Evolutionary conservation across 2,797 vertebrate genomes (phyloP).

Genomic region (Diplodus puntazzo): DNA sequence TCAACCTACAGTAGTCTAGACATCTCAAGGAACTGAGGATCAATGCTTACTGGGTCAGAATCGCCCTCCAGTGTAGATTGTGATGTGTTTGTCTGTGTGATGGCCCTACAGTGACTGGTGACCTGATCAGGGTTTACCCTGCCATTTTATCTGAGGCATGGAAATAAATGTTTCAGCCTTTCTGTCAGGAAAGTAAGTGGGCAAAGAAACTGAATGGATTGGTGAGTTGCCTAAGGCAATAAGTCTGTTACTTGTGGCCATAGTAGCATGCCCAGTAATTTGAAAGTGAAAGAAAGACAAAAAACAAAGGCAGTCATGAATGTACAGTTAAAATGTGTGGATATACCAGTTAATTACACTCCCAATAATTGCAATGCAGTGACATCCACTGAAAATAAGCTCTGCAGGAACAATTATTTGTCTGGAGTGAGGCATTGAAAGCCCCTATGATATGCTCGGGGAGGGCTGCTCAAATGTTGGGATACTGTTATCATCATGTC

Average conservation of each 20-base stretch:
- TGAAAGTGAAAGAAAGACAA: background rate
- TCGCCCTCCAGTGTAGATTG: slow-evolving; percentile 30
- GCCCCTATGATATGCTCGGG: background rate
- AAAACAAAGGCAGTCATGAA: background rate
- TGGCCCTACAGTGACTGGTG: slow-evolving; percentile 51
- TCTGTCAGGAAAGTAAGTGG: slow-evolving; percentile 19
- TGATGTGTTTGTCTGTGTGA: slow-evolving; percentile 31
- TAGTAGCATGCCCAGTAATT: background rate
- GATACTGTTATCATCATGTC: too few relatives aligned
- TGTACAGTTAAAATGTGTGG: background rate
- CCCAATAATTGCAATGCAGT: too few relatives aligned
- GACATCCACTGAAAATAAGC: background rate
- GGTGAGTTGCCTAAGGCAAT: slow-evolving; percentile 46
- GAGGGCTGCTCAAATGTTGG: too few relatives aligned
- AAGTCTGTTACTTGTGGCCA: slow-evolving; percentile 48
- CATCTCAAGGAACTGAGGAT: slow-evolving; percentile 13
- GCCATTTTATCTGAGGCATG: slow-evolving; percentile 35
- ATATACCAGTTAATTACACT: too few relatives aligned
- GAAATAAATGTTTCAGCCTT: slow-evolving; percentile 31
- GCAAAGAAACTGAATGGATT: slow-evolving; percentile 47
- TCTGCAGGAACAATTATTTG: background rate
- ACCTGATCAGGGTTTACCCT: slow-evolving; percentile 52
- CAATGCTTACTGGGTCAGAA: slow-evolving; percentile 45
- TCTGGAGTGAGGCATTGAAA: background rate
- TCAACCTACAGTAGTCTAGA: slow-evolving; percentile 20